These are phyloP conservation scores for Cerastis rubricosa DNA, from an alignment of 2,888 invertebrate species.

Conservation along the genomic window DNA sequence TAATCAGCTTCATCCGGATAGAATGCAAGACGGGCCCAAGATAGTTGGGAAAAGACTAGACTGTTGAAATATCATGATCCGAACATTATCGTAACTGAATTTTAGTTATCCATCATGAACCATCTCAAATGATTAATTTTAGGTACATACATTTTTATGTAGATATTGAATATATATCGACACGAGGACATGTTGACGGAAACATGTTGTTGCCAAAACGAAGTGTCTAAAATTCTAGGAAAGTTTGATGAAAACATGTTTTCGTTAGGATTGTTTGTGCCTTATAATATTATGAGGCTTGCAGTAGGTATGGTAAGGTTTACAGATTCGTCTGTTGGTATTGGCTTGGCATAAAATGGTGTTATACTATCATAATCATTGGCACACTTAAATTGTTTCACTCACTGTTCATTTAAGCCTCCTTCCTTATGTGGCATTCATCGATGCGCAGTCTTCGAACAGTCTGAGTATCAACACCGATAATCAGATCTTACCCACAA, in stretches of 20 bases:
- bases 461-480: no score
- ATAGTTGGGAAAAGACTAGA: neutral
- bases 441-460: no score
- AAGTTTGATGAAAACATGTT: neutral
- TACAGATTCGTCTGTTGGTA: neutral
- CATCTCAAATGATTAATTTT: neutral
- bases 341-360: no score
- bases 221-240: neutral
- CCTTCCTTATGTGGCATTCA: neutral
- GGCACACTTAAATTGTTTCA: neutral
- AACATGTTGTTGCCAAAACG: constrained; percentile 2
- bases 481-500: no score
- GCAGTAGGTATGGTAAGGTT: no score
- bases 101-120: neutral
- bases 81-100: neutral
- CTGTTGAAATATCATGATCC: neutral
- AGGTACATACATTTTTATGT: neutral
- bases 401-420: neutral
- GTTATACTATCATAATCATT: neutral
- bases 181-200: neutral
- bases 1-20: neutral
- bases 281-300: neutral
- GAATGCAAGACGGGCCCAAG: neutral
- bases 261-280: neutral
- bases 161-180: neutral